Evolutionary conservation across 2,888 invertebrate genomes (phyloP), one percentile per base, ranked within the genome.

Genomic region (Copidosoma aretas): DNA sequence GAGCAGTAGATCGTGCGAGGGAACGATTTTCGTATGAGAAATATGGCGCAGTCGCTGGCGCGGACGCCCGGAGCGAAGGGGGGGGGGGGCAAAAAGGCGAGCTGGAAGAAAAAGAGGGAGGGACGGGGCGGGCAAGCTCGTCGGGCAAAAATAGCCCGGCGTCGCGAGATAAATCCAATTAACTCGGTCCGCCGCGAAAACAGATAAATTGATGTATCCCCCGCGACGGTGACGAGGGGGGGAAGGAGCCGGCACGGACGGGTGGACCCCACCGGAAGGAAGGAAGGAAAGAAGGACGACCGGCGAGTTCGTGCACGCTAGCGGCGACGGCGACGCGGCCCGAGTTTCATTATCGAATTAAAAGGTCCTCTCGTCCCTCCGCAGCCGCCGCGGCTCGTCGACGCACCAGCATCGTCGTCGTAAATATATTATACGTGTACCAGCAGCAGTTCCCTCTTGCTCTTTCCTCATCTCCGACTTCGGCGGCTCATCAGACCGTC

Each of bases 151-250:
- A 76, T 75, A 76, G 73, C 70, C 66, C 62, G 71, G 73, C 73
- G 73, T 75, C 76, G 72, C 70, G 73, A 76, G 75, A 76, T 77
- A 76, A 78, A 78, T 78, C 75, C 78, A 78, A 78, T 79, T 79
- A 78, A 77, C 74, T 75, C 67, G 58, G 73, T 72, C 2, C 68
- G 74, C 68, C 67, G 71, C 73, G 77, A 77, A 79, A 79, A 79
- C 77, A 77, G 77, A 79, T 79, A 78, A 77, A 79, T 77, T 76
- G 76, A 77, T 75, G 75, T 75, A 73, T 73, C 67, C 70, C 64
- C 66, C 66, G 71, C 52, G 69, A 71, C 60, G 70, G 66, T 46
- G 68, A 65, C 68, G 70, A 68, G 53, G 69, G 64, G 58, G 24
- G 21, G 57, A 56, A 61, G 39, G 25, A 53, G 22, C 14, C 3